Conservation (phyloP, 2,888 invertebrate genomes). For the Camptogramma bilineatum region DNA sequence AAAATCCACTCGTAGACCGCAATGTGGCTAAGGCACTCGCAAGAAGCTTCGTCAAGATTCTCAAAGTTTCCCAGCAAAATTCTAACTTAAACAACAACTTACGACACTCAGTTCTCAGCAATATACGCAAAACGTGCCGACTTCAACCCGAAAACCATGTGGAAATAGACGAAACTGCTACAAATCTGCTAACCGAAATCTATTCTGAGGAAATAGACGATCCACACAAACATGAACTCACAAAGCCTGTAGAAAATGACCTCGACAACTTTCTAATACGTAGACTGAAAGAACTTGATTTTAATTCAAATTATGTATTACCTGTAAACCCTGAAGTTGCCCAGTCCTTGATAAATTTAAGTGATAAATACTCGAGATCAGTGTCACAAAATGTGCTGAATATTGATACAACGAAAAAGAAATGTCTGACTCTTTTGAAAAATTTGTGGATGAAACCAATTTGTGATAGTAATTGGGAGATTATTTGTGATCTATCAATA, state of each 20-base stretch:
- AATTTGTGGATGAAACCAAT: constrained; percentile 59
- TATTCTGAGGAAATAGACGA: constrained; percentile 54
- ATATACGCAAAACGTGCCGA: constrained; percentile 68
- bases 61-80: constrained; percentile 60
- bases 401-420: constrained; percentile 50
- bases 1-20: constrained; percentile 70
- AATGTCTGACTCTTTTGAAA: constrained; percentile 55
- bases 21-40: constrained; percentile 67
- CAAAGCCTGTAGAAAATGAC: constrained; percentile 48
- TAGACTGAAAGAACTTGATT: constrained; percentile 56
- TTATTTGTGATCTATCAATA: constrained; percentile 57
- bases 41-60: constrained; percentile 70
- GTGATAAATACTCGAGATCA: constrained; percentile 54
- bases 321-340: constrained; percentile 64
- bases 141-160: constrained; percentile 63
- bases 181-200: constrained; percentile 55
- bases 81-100: constrained; percentile 63
- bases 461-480: constrained; percentile 15
- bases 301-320: constrained; percentile 53
- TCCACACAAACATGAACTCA: constrained; percentile 8
- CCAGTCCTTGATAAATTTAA: constrained; percentile 71
- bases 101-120: constrained; percentile 62
- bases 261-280: constrained; percentile 69
- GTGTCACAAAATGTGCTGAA: constrained; percentile 61
- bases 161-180: constrained; percentile 60